phyloP scores from a whole-genome alignment of 2,797 vertebrate genomes.

The Anisognathus igniventris region DNA sequence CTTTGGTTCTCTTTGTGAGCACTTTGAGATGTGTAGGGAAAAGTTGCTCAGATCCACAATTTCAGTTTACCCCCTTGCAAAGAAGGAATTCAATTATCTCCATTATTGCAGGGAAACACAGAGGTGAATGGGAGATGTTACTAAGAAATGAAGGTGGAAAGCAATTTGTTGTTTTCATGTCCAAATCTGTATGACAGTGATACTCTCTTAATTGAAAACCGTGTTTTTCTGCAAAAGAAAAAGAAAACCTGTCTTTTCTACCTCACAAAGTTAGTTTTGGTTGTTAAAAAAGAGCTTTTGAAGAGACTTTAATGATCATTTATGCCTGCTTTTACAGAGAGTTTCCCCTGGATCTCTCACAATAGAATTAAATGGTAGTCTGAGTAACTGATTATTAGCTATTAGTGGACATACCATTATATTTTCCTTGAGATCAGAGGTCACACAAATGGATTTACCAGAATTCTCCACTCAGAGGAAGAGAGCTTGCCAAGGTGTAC shows the following conservation, averaged over 20 bases:
- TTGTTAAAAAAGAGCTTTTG: not conserved
- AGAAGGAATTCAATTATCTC: not conserved
- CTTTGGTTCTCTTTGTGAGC: not conserved
- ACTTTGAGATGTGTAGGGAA: not conserved
- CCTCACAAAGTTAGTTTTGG: not conserved
- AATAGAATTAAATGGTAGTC: not conserved
- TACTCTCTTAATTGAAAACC: constrained; percentile 18
- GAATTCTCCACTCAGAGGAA: not conserved
- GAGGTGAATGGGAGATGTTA: not conserved
- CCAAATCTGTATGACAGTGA: not conserved
- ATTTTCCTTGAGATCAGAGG: not conserved
- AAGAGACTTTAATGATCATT: not conserved
- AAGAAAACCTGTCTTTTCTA: not conserved
- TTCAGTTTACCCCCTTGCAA: not conserved
- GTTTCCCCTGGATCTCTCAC: not conserved
- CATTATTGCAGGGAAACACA: not conserved
- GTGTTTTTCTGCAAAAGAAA: not conserved
- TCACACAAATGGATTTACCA: not conserved
- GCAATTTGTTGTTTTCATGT: not conserved
- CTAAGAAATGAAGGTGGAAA: constrained; percentile 13
- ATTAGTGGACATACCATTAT: not conserved
- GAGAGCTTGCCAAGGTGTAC: not conserved
- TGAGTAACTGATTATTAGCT: not conserved
- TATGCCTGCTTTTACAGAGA: not conserved
- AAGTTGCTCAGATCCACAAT: not conserved